Conservation (phyloP, 2,113 vertebrate species). For the Muntiacus muntjak region DNA sequence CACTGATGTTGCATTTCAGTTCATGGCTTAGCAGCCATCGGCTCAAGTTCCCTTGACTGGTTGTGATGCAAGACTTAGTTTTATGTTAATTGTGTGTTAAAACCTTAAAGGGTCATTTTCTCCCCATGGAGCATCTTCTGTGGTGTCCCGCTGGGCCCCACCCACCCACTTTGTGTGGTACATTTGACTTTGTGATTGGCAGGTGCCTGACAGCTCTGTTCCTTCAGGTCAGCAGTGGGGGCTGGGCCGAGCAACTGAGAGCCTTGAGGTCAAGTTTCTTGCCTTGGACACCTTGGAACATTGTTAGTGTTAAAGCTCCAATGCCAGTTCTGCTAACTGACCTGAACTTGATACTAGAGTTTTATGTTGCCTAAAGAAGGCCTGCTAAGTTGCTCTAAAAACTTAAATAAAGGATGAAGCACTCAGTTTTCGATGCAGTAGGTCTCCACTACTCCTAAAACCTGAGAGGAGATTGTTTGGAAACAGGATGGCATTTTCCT, state of each 20-base stretch:
- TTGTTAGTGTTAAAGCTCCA: slow-evolving; percentile 3
- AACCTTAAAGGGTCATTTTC: background rate
- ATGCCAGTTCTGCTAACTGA: slow-evolving; percentile 48
- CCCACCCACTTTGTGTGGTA: background rate
- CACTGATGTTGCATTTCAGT: background rate
- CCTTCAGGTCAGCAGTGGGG: slow-evolving; percentile 18
- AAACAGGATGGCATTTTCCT: background rate
- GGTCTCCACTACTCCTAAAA: background rate
- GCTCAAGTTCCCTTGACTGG: background rate
- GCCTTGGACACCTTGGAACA: slow-evolving; percentile 26
- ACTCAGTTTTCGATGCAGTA: background rate
- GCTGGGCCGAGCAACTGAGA: background rate
- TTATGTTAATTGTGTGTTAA: background rate
- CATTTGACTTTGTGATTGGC: background rate
- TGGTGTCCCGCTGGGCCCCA: background rate
- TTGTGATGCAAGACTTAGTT: background rate
- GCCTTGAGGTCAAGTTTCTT: slow-evolving; percentile 63
- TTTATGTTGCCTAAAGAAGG: slow-evolving; percentile 54
- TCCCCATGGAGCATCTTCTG: background rate
- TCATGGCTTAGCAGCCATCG: background rate
- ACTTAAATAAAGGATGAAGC: slow-evolving; percentile 55
- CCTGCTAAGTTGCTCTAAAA: slow-evolving; percentile 44
- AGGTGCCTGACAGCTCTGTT: background rate
- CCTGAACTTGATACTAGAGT: slow-evolving; percentile 62
- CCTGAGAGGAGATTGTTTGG: background rate